A percentile compares a stretch with the other conserved stretches of the same genome.
Conservation (phyloP, 2,797 vertebrate species). For the Centroberyx gerrardi region DNA sequence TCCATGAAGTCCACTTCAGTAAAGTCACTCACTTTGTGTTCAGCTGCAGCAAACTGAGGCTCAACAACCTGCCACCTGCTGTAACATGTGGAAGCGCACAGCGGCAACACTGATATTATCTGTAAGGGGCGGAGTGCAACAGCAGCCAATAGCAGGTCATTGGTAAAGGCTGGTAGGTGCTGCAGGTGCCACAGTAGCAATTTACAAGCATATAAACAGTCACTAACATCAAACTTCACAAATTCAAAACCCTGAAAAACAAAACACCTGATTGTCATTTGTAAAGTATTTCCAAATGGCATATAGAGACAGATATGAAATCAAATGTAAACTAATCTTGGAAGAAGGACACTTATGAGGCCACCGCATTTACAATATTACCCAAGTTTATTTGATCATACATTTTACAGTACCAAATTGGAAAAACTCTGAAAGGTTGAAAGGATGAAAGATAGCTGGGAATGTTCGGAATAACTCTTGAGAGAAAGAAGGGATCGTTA, state of each 20-base stretch:
- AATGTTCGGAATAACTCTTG: conserved; percentile 29
- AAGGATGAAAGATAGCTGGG: conserved; percentile 4
- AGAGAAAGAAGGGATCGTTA: not conserved
- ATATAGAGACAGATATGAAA: not conserved
- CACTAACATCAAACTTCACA: not conserved
- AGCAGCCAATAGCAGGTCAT: conserved; percentile 46
- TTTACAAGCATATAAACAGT: not conserved
- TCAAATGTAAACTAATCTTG: not conserved
- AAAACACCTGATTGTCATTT: not conserved
- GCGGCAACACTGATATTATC: conserved; percentile 20
- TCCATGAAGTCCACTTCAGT: not conserved
- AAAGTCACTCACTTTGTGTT: not conserved
- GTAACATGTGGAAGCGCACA: not conserved
- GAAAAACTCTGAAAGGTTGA: conserved; percentile 4
- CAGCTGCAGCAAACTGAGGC: conserved; percentile 18
- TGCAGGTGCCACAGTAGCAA: not conserved
- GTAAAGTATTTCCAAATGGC: not conserved
- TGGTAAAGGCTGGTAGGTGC: not conserved
- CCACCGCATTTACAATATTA: conserved; percentile 6
- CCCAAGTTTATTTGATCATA: conserved; percentile 62
- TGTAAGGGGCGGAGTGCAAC: conserved; percentile 51
- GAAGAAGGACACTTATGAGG: not conserved
- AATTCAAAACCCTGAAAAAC: not conserved
- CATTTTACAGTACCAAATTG: conserved; percentile 25
- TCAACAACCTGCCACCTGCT: conserved; percentile 52